Base-by-base conservation (phyloP, 2,888 invertebrate genomes). In the Coenonympha arcania region DNA sequence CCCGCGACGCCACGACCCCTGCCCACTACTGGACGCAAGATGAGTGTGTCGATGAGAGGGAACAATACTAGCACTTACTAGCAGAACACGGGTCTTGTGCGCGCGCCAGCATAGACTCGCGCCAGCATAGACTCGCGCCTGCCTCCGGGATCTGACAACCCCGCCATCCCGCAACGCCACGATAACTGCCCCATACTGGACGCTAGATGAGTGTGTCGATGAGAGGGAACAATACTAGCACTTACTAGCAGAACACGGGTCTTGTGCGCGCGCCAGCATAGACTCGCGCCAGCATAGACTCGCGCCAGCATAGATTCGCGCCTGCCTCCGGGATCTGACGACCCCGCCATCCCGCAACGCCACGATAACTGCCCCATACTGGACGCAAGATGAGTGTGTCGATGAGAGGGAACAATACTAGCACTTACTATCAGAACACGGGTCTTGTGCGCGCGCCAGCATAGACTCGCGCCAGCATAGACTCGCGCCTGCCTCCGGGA, bases 351-450 rank as follows among this genome's bases (percentile, higher is more conserved):
- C 84, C 82, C n/a, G n/a, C n/a, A 2, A 79, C 76, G 18, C 60
- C 76, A 40, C 64, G 75, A 22, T 81, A 83, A 0, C 79, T 79
- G 55, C 84, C 88, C 1, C 81, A 87, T 3, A 88, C 89, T 0
- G 89, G 90, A 39, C 83, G 93, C 26, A 84, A 93, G 54, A 93
- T 93, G 91, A 93, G 93, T 67, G 93, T 94, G 54, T 92, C 93
- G 13, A 39, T 15, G 15, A 16, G 28, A 6, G n/a, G n/a, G n/a
- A n/a, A n/a, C n/a, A n/a, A n/a, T n/a, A n/a, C n/a, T n/a, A n/a
- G n/a, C n/a, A n/a, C n/a, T n/a, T n/a, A n/a, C n/a, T n/a, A n/a
- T n/a, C n/a, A n/a, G n/a, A n/a, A n/a, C n/a, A n/a, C n/a, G n/a
- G n/a, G n/a, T n/a, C n/a, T n/a, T n/a, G n/a, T n/a, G n/a, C n/a